Evolutionary conservation across 2,888 invertebrate species (phyloP), one percentile per base, ranked within the genome.

Genomic region (Eulithis testata): DNA sequence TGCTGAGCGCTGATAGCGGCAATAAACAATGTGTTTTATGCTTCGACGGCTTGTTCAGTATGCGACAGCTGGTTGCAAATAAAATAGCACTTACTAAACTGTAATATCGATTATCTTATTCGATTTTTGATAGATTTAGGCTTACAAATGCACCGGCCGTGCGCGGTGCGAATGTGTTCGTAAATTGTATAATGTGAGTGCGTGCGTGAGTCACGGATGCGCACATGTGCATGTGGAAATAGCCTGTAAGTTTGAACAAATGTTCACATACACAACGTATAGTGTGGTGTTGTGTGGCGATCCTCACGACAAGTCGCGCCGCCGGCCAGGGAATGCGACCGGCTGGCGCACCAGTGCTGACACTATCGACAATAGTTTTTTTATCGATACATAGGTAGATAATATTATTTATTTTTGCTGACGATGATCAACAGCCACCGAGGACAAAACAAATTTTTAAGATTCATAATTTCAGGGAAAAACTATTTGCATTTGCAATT

Each of bases 181-280:
- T 84, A 83, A 85, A 86, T 79, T 79, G 82, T 81, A 79, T 82
- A 86, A 85, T 83, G 85, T 73, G 80, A 83, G 82, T 84, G 85
- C 86, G 83, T 87, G 86, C 89, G 90, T 91, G 91, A 92, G 85
- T 92, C 91, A 91, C 88, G 85, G 85, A 79, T 80, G 81, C 74
- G 83, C 88, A 88, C 88, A 90, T 89, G 89, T 88, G 91, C 86
- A 86, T 84, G 87, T 90, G 86, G 89, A 90, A 91, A 90, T 91
- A 89, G 88, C 85, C 84, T 81, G 83, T 79, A 81, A 85, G 83
- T 85, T 84, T 84, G 84, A 88, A 87, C 89, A 88, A 90, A 88
- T 88, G 90, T 87, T 86, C 82, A 78, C 85, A 81, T 84, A 81
- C 77, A 76, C 73, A 75, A 76, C 76, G 81, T 78, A 77, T 77